phyloP scores from a whole-genome alignment of 2,797 vertebrate species.

The Liasis olivaceus region DNA sequence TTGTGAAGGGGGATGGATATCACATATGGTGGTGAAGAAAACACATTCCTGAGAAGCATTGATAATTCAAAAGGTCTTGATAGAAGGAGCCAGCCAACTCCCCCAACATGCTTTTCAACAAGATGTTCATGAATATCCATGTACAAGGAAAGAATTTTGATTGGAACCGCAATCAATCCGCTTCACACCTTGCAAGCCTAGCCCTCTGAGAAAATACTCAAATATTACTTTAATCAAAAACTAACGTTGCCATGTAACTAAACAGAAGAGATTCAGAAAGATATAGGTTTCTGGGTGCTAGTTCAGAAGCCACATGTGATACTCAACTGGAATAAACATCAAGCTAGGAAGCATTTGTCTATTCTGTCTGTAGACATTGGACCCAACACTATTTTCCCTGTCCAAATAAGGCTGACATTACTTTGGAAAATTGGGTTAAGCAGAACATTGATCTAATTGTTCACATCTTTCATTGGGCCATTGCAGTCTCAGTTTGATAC shows the following conservation, averaged over 20 bases:
- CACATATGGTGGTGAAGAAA: not conserved
- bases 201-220: not conserved
- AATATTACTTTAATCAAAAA: not conserved
- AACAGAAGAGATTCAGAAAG: not conserved
- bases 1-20: not conserved
- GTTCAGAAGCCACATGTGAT: not conserved
- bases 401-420: not conserved
- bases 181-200: not conserved
- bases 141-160: not conserved
- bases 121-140: not conserved
- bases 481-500: not conserved
- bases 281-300: not conserved
- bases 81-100: not conserved
- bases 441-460: not conserved
- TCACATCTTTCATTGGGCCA: not conserved
- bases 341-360: not conserved
- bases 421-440: not conserved
- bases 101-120: not conserved
- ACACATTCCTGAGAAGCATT: not conserved
- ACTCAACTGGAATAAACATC: not conserved
- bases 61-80: not conserved
- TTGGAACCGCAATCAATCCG: not conserved
- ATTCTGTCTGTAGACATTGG: not conserved
- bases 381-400: not conserved
- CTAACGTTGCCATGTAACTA: not conserved